These are phyloP conservation scores for Paedocypris sp. DNA, from an alignment of 2,113 vertebrate genomes.

Conservation along the genomic window DNA sequence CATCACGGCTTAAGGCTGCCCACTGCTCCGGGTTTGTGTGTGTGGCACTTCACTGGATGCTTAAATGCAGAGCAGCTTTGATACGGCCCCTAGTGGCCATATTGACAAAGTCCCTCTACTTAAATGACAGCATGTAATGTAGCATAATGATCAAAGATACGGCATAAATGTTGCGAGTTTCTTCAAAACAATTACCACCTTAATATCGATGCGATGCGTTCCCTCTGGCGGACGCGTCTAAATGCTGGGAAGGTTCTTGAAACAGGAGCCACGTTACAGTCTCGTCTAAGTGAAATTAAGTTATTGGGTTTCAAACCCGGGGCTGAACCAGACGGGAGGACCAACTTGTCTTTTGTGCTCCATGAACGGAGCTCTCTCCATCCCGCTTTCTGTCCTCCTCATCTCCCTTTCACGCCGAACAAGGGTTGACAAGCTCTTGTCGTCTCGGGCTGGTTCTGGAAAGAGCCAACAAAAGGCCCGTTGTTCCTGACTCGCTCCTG, in stretches of 20 bases:
- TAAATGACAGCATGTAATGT: too few species aligned
- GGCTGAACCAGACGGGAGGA: conserved; percentile 44
- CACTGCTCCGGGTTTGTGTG: too few species aligned
- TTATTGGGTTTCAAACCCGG: conserved; percentile 59
- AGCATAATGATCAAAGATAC: too few species aligned
- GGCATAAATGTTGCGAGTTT: too few species aligned
- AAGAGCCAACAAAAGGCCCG: conserved; percentile 49
- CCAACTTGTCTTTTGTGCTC: conserved; percentile 56
- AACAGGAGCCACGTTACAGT: conserved; percentile 49
- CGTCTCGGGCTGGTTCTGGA: conserved; percentile 47
- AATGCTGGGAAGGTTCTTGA: conserved; percentile 36
- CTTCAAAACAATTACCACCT: too few species aligned
- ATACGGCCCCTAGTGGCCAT: too few species aligned
- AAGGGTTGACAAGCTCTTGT: conserved; percentile 60
- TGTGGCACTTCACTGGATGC: too few species aligned
- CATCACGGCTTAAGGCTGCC: too few species aligned
- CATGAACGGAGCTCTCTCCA: conserved; percentile 39
- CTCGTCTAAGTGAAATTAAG: conserved; percentile 59
- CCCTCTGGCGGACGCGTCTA: conserved; percentile 37
- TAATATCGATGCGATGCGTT: too few species aligned
- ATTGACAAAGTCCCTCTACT: too few species aligned
- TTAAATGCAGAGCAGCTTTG: too few species aligned
- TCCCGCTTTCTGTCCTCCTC: conserved; percentile 35
- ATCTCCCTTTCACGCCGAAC: conserved; percentile 49
- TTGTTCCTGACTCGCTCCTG: conserved; percentile 48